phyloP scores from a whole-genome alignment of 2,113 vertebrate species.

The Chlamydotis undulata region DNA sequence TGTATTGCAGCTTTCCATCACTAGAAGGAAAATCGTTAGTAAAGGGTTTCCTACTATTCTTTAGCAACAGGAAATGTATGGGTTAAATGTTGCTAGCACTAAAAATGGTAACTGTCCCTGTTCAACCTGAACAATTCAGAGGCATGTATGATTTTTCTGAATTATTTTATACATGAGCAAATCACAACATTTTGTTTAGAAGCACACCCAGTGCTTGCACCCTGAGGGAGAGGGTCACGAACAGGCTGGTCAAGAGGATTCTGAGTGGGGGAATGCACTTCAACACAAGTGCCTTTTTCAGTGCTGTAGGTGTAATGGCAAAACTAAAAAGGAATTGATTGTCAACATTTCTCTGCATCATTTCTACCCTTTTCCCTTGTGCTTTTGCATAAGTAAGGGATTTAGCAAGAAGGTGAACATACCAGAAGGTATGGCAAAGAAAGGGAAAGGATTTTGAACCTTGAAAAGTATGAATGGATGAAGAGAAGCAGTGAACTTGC shows the following conservation, averaged over 20 bases:
- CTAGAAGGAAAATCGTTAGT: background rate
- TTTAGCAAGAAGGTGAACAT: background rate
- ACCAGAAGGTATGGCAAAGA: background rate
- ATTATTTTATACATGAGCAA: background rate
- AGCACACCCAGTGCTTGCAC: background rate
- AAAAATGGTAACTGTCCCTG: background rate
- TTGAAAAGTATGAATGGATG: background rate
- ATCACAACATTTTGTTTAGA: background rate
- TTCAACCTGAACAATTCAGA: background rate
- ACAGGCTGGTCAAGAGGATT: background rate
- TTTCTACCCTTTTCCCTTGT: background rate
- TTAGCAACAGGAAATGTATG: background rate
- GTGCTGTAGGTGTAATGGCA: background rate
- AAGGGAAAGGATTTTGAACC: background rate
- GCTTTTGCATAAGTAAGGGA: background rate
- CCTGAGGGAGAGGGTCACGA: background rate
- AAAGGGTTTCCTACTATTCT: background rate
- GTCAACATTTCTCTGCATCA: background rate
- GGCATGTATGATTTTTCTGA: background rate
- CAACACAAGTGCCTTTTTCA: background rate
- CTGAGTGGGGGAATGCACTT: background rate
- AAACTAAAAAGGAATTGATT: background rate
- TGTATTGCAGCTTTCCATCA: background rate
- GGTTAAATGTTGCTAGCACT: background rate
- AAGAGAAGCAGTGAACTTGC: background rate